phyloP scores from a whole-genome alignment of 2,797 vertebrate species.

The Columba guinea region DNA sequence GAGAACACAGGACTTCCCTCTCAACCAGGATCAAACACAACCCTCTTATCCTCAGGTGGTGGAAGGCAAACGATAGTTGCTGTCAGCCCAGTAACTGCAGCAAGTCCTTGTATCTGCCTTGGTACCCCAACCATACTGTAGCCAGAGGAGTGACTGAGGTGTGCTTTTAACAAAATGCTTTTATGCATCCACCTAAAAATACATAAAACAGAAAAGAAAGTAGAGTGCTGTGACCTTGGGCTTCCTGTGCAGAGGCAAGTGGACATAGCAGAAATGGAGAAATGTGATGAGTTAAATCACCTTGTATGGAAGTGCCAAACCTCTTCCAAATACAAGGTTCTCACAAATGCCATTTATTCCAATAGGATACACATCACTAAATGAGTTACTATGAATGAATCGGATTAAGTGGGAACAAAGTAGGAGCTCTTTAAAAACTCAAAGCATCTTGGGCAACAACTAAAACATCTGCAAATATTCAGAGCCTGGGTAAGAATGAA shows the following conservation, averaged over 20 bases:
- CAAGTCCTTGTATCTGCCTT: not conserved
- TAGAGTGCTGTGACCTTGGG: not conserved
- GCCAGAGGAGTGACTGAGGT: not conserved
- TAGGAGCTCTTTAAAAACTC: not conserved
- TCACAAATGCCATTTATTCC: not conserved
- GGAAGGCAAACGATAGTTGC: not conserved
- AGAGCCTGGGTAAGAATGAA: not conserved
- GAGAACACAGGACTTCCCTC: not conserved
- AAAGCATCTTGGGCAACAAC: not conserved
- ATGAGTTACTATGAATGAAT: constrained; percentile 7
- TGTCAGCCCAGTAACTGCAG: not conserved
- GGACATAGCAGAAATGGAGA: not conserved
- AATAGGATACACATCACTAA: not conserved
- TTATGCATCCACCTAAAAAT: not conserved
- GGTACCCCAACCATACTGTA: not conserved
- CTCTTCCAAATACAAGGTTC: not conserved
- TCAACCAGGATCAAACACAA: not conserved
- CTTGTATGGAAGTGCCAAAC: not conserved
- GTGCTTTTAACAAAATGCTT: not conserved
- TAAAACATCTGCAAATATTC: not conserved
- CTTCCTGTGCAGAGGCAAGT: not conserved
- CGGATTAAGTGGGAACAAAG: not conserved
- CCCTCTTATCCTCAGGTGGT: not conserved
- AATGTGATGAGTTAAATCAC: not conserved
- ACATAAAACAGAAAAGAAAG: not conserved